Conservation (phyloP, 2,888 invertebrate genomes). For the Hermaeophaga mercurialis region DNA sequence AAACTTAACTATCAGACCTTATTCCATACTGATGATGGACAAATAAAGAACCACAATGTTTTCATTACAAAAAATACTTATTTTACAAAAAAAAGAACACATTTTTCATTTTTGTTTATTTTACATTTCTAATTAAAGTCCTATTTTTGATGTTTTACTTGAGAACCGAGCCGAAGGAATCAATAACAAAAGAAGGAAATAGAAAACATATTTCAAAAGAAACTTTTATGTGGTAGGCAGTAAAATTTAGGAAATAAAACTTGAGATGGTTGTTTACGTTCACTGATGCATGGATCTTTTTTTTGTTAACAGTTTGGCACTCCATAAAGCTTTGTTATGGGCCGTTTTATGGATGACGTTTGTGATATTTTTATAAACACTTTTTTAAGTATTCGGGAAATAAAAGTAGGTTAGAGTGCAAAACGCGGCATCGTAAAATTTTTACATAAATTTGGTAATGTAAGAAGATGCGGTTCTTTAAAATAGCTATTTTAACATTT, state of each 20-base stretch:
- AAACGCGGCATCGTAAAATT: not conserved
- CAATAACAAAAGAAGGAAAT: not conserved
- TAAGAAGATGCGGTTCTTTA: no score
- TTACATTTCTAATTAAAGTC: no score
- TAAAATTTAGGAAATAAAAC: conserved; percentile 17
- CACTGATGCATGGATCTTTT: conserved; percentile 4
- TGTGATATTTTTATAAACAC: not conserved
- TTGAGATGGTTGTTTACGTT: conserved; percentile 15
- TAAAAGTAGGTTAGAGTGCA: not conserved
- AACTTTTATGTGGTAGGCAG: conserved; percentile 12
- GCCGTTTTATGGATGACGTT: conserved; percentile 7
- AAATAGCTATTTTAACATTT: no score
- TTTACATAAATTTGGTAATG: no score
- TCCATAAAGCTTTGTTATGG: conserved; percentile 10
- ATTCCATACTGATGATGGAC: no score
- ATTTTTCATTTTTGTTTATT: no score
- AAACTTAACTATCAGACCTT: no score
- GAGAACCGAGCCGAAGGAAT: not conserved
- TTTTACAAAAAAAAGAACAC: no score
- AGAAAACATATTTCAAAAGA: conserved; percentile 11
- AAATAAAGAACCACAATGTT: no score
- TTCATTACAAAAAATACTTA: no score
- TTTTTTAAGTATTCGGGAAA: not conserved
- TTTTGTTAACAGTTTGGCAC: conserved; percentile 13
- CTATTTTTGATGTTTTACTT: not conserved